phyloP scores from a whole-genome alignment of 2,888 invertebrate species.

The Epirrhoe tristata region DNA sequence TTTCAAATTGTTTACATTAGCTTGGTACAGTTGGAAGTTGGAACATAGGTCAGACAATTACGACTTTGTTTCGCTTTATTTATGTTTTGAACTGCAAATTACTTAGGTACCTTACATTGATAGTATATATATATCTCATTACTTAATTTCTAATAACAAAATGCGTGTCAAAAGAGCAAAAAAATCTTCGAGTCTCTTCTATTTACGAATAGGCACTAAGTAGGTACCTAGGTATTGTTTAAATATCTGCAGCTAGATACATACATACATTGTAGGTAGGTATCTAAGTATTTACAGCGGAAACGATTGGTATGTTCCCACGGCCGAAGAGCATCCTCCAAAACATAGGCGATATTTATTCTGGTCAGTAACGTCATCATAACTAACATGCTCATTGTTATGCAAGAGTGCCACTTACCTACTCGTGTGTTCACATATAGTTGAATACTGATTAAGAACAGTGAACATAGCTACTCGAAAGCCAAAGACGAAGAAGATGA shows the following conservation, averaged over 20 bases:
- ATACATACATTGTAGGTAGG: neutral
- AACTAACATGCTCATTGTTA: constrained; percentile 52
- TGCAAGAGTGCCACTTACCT: constrained; percentile 46
- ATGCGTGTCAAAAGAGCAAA: too few species aligned
- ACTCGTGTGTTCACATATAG: constrained; percentile 29
- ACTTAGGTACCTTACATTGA: neutral
- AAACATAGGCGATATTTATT: constrained; percentile 53
- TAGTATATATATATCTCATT: too few species aligned
- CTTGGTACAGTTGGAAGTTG: constrained; percentile 10
- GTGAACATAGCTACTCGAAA: neutral
- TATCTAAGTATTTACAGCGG: constrained; percentile 31
- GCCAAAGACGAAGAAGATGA: neutral
- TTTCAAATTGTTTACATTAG: constrained; percentile 9
- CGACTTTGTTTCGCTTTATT: constrained; percentile 6
- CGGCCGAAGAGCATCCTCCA: constrained; percentile 41
- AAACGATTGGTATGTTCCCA: constrained; percentile 49
- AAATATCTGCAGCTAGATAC: neutral
- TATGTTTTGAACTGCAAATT: neutral
- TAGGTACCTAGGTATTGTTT: neutral
- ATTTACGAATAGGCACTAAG: neutral
- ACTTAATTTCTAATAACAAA: too few species aligned
- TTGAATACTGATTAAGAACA: constrained; percentile 44
- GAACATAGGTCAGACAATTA: constrained; percentile 13
- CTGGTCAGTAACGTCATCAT: constrained; percentile 53
- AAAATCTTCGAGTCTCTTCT: too few species aligned